A percentile compares a stretch with the other conserved stretches of the same genome.
phyloP scores from a whole-genome alignment of 2,888 invertebrate species.

The Eumerus sabulonum region DNA sequence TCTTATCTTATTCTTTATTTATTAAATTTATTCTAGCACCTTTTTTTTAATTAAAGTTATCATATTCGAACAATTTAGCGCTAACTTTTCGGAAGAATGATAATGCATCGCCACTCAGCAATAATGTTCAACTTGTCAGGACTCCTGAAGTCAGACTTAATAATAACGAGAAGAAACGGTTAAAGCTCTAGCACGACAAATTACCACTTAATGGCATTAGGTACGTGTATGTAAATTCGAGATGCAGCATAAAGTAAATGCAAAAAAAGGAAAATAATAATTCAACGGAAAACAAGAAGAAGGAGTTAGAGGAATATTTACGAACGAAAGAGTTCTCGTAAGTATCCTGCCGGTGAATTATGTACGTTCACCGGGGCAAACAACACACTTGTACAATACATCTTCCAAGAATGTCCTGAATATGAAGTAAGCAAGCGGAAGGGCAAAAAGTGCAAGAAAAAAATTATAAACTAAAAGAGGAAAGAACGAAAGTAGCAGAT shows the following conservation, averaged over 20 bases:
- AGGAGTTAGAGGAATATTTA: too few relatives aligned
- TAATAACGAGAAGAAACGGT: background rate
- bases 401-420: slow-evolving; percentile 19
- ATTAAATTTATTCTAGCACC: too few relatives aligned
- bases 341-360: slow-evolving; percentile 42
- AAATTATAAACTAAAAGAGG: slow-evolving; percentile 14
- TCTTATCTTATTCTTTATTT: too few relatives aligned
- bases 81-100: too few relatives aligned
- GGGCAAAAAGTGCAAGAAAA: background rate
- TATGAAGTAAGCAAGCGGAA: slow-evolving; percentile 11
- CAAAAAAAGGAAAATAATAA: too few relatives aligned
- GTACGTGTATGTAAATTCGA: slow-evolving; percentile 25
- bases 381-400: slow-evolving; percentile 46
- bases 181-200: slow-evolving; percentile 60
- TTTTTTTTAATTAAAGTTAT: too few relatives aligned
- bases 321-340: slow-evolving; percentile 20
- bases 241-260: slow-evolving; percentile 60
- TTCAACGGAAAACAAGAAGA: too few relatives aligned
- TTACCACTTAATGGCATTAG: slow-evolving; percentile 66
- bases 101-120: background rate
- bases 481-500: slow-evolving; percentile 45
- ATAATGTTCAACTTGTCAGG: slow-evolving; percentile 48
- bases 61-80: too few relatives aligned
- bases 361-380: slow-evolving; percentile 45
- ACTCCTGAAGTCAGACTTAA: too few relatives aligned